phyloP scores from a whole-genome alignment of 2,113 vertebrate species.

The Alosa alosa region DNA sequence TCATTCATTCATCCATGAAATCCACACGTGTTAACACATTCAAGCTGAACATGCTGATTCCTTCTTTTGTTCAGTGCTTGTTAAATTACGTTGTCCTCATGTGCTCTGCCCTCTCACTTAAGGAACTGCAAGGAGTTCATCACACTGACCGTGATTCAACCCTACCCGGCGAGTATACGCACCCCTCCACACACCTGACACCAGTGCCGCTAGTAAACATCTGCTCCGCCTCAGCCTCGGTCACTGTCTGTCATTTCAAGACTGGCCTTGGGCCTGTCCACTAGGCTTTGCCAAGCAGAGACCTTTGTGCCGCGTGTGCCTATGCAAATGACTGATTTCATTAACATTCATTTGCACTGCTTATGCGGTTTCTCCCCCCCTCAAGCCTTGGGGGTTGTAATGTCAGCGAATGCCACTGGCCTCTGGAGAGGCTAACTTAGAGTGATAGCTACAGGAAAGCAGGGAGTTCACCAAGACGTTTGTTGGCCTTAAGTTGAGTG shows the following conservation, averaged over 20 bases:
- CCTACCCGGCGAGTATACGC: constrained; percentile 86
- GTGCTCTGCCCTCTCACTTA: constrained; percentile 60
- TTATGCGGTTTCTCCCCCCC: not conserved
- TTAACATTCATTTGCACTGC: constrained; percentile 35
- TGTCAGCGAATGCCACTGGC: not conserved
- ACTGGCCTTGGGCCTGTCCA: not conserved
- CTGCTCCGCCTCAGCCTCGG: not conserved
- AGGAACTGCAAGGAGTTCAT: constrained; percentile 99
- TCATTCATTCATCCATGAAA: not conserved
- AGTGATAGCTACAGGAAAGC: not conserved
- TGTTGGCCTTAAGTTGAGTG: not conserved
- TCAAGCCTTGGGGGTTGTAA: not conserved
- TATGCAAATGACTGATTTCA: constrained; percentile 22
- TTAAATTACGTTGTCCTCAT: not conserved
- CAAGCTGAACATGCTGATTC: no score
- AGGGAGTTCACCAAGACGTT: not conserved
- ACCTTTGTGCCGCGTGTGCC: not conserved
- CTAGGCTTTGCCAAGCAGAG: not conserved
- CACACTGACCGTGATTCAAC: constrained; percentile 91
- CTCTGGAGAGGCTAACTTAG: not conserved
- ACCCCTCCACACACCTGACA: not conserved
- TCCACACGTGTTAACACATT: not conserved
- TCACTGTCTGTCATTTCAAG: not conserved
- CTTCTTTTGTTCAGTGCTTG: no score
- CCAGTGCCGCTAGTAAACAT: not conserved